These are phyloP conservation scores for Epirrhoe tristata DNA, from an alignment of 2,888 invertebrate species.

Conservation along the genomic window DNA sequence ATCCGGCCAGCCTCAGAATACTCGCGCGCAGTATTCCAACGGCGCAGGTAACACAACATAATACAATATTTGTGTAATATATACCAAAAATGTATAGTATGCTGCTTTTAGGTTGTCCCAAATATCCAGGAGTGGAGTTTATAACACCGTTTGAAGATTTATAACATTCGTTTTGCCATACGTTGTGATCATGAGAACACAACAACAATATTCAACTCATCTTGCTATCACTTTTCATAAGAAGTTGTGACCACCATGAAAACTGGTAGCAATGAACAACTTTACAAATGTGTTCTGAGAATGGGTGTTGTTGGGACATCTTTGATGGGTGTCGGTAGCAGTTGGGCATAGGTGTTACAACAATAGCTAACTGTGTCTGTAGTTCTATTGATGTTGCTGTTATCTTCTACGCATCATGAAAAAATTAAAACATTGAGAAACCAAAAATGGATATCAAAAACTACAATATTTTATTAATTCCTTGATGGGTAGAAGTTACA, in stretches of 20 bases:
- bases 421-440: not conserved
- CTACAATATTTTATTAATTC: conserved; percentile 2
- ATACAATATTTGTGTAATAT: conserved; percentile 45
- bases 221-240: not conserved
- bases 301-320: conserved; percentile 38
- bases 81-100: conserved; percentile 42
- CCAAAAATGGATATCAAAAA: not conserved
- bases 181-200: not conserved
- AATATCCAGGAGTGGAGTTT: conserved; percentile 33
- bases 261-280: not conserved
- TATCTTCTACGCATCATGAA: conserved; percentile 33
- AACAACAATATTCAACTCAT: not conserved
- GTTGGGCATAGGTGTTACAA: conserved; percentile 31
- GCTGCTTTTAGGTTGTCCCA: conserved; percentile 42
- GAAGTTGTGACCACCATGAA: not conserved
- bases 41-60: conserved; percentile 69
- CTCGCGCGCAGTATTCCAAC: conserved; percentile 79
- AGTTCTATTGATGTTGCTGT: conserved; percentile 38
- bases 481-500: conserved; percentile 35
- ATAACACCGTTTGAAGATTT: conserved; percentile 3
- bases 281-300: conserved; percentile 7
- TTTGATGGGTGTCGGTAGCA: conserved; percentile 31
- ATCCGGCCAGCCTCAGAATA: conserved; percentile 70
- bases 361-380: conserved; percentile 42
- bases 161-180: not conserved